phyloP scores from a whole-genome alignment of 2,888 invertebrate species.

The Gortyna flavago region DNA sequence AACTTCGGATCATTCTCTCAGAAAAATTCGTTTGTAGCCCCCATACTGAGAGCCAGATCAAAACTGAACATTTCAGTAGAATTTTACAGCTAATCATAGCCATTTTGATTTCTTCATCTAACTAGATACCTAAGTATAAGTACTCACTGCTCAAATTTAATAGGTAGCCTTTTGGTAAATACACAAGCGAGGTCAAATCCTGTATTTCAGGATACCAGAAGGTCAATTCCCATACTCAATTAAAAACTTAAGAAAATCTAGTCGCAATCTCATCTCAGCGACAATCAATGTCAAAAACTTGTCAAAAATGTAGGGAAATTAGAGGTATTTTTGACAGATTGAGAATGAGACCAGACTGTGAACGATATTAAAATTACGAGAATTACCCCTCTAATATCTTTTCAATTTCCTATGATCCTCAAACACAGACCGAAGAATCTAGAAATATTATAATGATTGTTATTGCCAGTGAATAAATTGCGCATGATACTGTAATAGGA shows the following conservation, averaged over 20 bases:
- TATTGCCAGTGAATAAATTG: slow-evolving; percentile 25
- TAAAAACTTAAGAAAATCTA: no score
- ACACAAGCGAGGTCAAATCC: not conserved
- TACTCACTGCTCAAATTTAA: not conserved
- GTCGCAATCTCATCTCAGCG: no score
- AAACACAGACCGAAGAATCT: slow-evolving; percentile 21
- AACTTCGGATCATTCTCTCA: not conserved
- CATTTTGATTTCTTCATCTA: not conserved
- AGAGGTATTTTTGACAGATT: not conserved
- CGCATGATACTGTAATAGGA: slow-evolving; percentile 47
- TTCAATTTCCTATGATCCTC: not conserved
- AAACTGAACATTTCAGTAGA: not conserved
- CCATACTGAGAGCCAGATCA: not conserved
- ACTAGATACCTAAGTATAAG: no score
- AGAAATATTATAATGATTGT: slow-evolving; percentile 35
- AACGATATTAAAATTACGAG: no score
- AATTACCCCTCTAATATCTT: not conserved
- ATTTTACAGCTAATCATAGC: no score
- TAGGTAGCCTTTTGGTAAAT: not conserved
- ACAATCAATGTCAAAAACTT: no score
- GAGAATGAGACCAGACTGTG: not conserved
- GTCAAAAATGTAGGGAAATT: not conserved
- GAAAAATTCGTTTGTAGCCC: not conserved
- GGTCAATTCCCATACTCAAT: not conserved
- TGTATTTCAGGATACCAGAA: not conserved